phyloP scores from a whole-genome alignment of 2,797 vertebrate species.

The Ceyx erithaca region DNA sequence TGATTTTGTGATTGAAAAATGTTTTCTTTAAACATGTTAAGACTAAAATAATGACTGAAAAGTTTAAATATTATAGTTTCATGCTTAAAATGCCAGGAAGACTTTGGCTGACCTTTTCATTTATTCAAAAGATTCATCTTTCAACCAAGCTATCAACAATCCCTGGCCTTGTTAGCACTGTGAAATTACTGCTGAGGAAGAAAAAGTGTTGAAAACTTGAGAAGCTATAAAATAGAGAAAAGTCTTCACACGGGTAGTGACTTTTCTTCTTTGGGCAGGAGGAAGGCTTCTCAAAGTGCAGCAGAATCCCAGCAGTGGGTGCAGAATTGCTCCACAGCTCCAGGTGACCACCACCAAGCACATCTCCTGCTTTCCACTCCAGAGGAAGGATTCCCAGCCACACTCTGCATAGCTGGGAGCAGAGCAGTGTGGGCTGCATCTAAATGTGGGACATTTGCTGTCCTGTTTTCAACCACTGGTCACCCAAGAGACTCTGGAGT shows the following conservation, averaged over 20 bases:
- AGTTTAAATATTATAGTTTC: not conserved
- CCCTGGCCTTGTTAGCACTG: not conserved
- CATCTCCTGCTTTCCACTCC: not conserved
- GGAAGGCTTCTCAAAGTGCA: not conserved
- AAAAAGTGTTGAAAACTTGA: not conserved
- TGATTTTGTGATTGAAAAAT: not conserved
- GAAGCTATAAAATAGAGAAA: not conserved
- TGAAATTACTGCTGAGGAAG: not conserved
- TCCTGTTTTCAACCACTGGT: not conserved
- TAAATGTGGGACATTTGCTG: constrained; percentile 9
- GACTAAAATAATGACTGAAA: not conserved
- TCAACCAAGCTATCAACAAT: not conserved
- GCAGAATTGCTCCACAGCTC: not conserved
- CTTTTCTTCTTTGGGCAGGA: not conserved
- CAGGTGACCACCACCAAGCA: not conserved
- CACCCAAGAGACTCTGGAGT: not conserved
- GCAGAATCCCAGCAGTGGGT: not conserved
- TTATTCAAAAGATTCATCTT: not conserved
- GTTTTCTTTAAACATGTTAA: not conserved
- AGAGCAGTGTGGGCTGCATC: not conserved
- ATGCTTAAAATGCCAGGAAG: not conserved
- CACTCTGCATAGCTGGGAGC: not conserved
- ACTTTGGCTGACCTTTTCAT: not conserved
- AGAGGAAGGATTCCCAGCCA: not conserved
- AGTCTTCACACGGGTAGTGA: not conserved